These are phyloP conservation scores for Apotomis betuletana DNA, from an alignment of 2,888 invertebrate species.

Conservation along the genomic window DNA sequence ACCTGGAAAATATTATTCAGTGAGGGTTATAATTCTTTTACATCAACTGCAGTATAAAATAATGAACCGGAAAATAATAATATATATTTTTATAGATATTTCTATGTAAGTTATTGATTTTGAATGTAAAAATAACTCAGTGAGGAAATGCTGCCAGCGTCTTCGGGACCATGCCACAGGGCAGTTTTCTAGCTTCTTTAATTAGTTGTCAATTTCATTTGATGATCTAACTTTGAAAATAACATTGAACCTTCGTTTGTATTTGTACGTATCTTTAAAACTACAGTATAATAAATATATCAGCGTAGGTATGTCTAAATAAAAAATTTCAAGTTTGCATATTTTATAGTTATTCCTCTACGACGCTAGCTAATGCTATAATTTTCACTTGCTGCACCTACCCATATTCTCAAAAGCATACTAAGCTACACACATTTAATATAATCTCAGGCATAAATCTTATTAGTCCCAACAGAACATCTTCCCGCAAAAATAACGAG, in stretches of 20 bases:
- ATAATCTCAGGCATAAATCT: conserved; percentile 27
- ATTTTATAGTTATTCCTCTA: background rate
- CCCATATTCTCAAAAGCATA: background rate
- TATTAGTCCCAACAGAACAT: conserved; percentile 22
- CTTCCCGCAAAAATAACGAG: conserved; percentile 32
- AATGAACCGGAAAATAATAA: conserved; percentile 26
- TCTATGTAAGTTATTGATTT: too few species aligned
- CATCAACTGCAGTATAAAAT: conserved; percentile 31
- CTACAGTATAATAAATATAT: too few species aligned
- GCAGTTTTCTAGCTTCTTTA: too few species aligned
- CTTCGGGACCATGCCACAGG: too few species aligned
- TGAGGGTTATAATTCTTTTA: conserved; percentile 31
- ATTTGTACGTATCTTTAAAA: too few species aligned
- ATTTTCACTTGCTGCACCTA: conserved; percentile 13
- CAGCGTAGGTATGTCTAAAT: too few species aligned
- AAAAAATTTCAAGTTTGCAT: too few species aligned
- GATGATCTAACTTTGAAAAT: too few species aligned
- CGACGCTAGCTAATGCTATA: background rate
- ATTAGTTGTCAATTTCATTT: too few species aligned
- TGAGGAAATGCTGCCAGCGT: too few species aligned
- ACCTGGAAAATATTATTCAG: conserved; percentile 34
- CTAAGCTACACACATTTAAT: conserved; percentile 19
- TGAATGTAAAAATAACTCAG: too few species aligned
- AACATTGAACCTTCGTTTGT: too few species aligned
- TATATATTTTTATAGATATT: background rate